Evolutionary conservation across 1,140 invertebrate species (phyloP).

Genomic region (Diachasma alloeum): DNA sequence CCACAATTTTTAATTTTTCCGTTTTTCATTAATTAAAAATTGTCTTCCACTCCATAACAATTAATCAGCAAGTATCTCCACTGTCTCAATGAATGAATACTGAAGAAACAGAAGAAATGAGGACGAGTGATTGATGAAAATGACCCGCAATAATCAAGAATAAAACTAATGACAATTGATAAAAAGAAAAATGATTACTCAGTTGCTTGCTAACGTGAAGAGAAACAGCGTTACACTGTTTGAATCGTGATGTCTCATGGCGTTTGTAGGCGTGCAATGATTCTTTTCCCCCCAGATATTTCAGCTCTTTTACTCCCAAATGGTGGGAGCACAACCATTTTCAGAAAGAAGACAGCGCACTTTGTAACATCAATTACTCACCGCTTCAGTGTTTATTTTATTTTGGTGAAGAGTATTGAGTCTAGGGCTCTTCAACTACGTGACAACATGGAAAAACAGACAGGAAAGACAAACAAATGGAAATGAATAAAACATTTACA

Average conservation of each 20-base stretch:
- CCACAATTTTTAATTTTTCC: too few species aligned
- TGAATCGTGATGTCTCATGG: neutral
- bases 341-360: neutral
- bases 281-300: neutral
- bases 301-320: neutral
- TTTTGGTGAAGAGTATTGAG: neutral
- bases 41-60: too few species aligned
- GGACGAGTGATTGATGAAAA: too few species aligned
- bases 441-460: neutral
- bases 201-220: neutral
- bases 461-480: neutral
- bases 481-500: neutral
- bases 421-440: neutral
- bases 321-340: neutral
- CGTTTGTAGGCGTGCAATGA: slow-evolving; percentile 9
- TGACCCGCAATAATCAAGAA: neutral
- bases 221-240: neutral
- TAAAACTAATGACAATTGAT: neutral
- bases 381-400: neutral
- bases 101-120: too few species aligned
- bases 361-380: neutral
- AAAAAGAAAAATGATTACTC: neutral
- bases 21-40: too few species aligned
- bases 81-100: too few species aligned
- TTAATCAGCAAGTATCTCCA: too few species aligned